Evolutionary conservation across 2,113 vertebrate species (phyloP), one percentile per base, ranked within the genome.

Genomic region (Geococcyx californianus): DNA sequence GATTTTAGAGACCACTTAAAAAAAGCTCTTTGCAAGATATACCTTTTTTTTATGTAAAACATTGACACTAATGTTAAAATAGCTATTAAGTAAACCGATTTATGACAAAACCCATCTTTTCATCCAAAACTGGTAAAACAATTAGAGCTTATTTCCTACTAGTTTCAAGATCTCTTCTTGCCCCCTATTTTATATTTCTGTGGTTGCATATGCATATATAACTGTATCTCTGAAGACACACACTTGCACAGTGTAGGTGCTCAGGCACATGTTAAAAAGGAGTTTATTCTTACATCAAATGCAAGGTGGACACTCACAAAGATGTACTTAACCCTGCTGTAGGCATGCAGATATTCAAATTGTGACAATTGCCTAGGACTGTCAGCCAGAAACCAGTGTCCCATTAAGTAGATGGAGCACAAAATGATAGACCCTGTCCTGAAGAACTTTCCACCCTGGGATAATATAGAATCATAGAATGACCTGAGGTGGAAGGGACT

Each of bases 1-100:
- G 86, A 73, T 93, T 96, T 96, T 88, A 84, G 74, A 87, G 80
- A 96, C 47, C 44, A 36, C 25, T 90, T 88, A 47, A 77, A 62
- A 91, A 74, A 93, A 89, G 25, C 59, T 80, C 93, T 93, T 86
- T 80, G 25, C 23, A 69, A 88, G 60, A 40, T 40, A 2, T 52
- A 59, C 59, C 33, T 73, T 89, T 60, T 47, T 73, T 73, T 33
- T 2, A 1, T 16, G 24, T 28, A 67, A 83, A 90, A 84, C 25
- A n/a, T 4, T 52, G 59, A 40, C 16, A 81, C 40, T 66, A 47
- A 73, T 18, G 36, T 84, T 90, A 77, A 87, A 95, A 92, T 17
- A 92, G 59, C 38, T 87, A 92, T 51, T 18, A 70, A 92, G 64
- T 64, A 95, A 93, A 93, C 18, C 67, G 9, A 49, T 10, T 13